Conservation (phyloP, 2,797 vertebrate genomes). For the Spheniscus humboldti region DNA sequence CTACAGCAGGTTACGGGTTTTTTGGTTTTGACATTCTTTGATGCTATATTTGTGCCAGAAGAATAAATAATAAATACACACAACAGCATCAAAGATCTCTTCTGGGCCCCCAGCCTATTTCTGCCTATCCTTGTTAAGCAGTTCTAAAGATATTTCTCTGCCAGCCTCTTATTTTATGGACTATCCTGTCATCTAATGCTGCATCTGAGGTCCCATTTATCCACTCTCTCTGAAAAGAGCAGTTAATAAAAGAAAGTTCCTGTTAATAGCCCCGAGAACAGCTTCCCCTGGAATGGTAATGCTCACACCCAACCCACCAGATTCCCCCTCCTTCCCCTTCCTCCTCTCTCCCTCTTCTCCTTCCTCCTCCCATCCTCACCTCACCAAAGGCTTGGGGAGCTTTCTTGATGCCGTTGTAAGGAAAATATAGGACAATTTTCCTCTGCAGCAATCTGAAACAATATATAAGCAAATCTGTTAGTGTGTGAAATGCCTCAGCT, state of each 20-base stretch:
- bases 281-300: not conserved
- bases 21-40: not conserved
- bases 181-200: not conserved
- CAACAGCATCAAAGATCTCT: conserved; percentile 9
- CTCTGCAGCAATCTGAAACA: not conserved
- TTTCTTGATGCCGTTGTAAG: not conserved
- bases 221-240: not conserved
- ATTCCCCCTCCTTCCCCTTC: not conserved
- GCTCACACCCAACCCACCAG: not conserved
- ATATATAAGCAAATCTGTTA: not conserved
- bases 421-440: not conserved
- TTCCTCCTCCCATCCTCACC: not conserved
- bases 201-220: not conserved
- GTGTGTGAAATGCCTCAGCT: not conserved
- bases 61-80: conserved; percentile 54
- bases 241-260: not conserved
- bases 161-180: not conserved
- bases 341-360: not conserved
- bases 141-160: not conserved
- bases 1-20: not conserved
- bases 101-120: not conserved
- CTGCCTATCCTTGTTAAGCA: not conserved
- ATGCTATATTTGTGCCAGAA: conserved; percentile 34
- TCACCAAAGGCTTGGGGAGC: not conserved
- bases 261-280: not conserved